These are phyloP conservation scores for Danio albolineatus DNA, from an alignment of 2,797 vertebrate genomes.

Conservation along the genomic window DNA sequence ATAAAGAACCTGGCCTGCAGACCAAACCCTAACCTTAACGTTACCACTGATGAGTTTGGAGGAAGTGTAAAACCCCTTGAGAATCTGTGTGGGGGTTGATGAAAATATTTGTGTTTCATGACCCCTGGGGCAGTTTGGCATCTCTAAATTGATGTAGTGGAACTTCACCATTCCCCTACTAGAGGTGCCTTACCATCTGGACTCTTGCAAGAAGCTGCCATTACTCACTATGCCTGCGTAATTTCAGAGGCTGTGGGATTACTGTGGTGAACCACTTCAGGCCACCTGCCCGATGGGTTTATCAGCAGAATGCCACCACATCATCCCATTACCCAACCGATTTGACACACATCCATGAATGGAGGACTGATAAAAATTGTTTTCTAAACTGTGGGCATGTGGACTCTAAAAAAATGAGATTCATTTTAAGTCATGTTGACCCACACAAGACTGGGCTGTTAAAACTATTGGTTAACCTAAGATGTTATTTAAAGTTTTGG, in stretches of 20 bases:
- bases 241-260: conserved; percentile 49
- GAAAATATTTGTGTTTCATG: conserved; percentile 60
- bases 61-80: conserved; percentile 46
- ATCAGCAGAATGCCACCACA: conserved; percentile 1
- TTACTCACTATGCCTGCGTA: conserved; percentile 52
- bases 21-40: neutral
- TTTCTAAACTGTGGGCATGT: neutral
- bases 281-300: conserved; percentile 25
- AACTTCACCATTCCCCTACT: conserved; percentile 51
- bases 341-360: conserved; percentile 9
- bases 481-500: too few species aligned
- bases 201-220: conserved; percentile 49
- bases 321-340: neutral
- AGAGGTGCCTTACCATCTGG: conserved; percentile 56
- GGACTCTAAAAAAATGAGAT: neutral
- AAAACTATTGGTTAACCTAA: too few species aligned
- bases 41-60: conserved; percentile 29
- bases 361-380: conserved; percentile 21
- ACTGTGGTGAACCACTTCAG: conserved; percentile 44
- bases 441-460: too few species aligned
- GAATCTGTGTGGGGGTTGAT: conserved; percentile 48
- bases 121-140: conserved; percentile 36
- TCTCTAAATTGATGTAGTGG: conserved; percentile 55
- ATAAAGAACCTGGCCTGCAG: conserved; percentile 25
- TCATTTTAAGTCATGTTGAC: too few species aligned